Evolutionary conservation across 2,888 invertebrate species (phyloP), one percentile per base, ranked within the genome.

Genomic region (Troides helena): DNA sequence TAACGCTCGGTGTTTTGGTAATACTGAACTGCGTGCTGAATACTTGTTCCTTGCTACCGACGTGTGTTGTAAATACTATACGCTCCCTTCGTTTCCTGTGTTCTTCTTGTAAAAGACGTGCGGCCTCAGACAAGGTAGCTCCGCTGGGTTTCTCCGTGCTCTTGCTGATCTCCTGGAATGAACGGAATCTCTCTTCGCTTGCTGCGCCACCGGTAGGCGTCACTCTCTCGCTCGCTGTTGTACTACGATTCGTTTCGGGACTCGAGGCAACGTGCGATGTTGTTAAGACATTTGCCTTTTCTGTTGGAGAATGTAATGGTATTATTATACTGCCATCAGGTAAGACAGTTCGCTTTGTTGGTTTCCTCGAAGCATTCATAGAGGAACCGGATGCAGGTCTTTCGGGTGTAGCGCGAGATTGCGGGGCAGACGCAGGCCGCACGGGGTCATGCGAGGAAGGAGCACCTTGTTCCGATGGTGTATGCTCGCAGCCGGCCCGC

Each of bases 31-130:
- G 94, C 5, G 94, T 94, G 76, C 94, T 94, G 81, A 96, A 96
- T 62, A 95, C 92, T 84, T 95, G 95, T 77, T 95, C 95, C 79
- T 94, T 93, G 78, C 95, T 95, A 46, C 95, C 95, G 61, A 96
- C 88, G 74, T 95, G 94, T 12, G 95, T 96, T 68, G 94, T 94
- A 81, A 96, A 96, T 67, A 95, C 89, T 62, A 95, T 85, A 62
- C 95, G 89, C 72, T 90, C 89, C 66, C 84, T 85, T 56, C 85
- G 79, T 21, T 80, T 78, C 8, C 76, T 77, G 12, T 78, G 78
- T 10, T 80, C 78, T 0, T 77, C 76, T 17, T 75, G 76, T 7
- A 71, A 68, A 10, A 66, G 68, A 7, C 70, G 60, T 58, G 67
- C 66, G 12, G 62, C 64, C n/a, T 71, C 73, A 8, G 67, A 68